A percentile compares a stretch with the other conserved stretches of the same genome.
Conservation (phyloP, 1,140 invertebrate species). For the Acromyrmex heyeri region DNA sequence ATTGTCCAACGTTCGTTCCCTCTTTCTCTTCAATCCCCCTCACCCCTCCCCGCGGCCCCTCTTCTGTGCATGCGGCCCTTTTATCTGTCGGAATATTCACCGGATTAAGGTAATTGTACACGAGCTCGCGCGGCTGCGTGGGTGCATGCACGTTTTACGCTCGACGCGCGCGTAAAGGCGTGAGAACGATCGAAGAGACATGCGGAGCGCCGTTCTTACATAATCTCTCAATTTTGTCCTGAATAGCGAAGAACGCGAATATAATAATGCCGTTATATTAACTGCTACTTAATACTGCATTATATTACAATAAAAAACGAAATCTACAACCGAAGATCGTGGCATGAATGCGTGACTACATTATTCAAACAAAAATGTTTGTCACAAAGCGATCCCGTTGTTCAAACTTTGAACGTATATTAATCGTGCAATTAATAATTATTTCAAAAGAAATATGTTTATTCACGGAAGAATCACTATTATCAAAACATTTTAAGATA, state of each 20-base stretch:
- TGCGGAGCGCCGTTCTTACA: constrained; percentile 38
- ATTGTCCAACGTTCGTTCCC: constrained; percentile 63
- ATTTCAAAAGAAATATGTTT: background rate
- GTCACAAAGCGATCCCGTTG: background rate
- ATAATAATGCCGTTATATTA: constrained; percentile 9
- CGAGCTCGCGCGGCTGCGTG: constrained; percentile 64
- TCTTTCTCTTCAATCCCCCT: background rate
- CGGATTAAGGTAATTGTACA: constrained; percentile 85
- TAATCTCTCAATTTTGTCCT: constrained; percentile 54
- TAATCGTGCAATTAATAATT: constrained; percentile 16
- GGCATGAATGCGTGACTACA: background rate
- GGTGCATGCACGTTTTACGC: constrained; percentile 72
- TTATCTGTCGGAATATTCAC: constrained; percentile 85
- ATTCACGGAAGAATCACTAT: background rate
- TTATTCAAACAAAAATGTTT: constrained; percentile 6
- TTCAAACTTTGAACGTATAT: constrained; percentile 28
- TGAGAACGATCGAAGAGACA: constrained; percentile 76
- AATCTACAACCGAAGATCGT: background rate
- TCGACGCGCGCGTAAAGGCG: constrained; percentile 73
- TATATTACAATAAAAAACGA: background rate
- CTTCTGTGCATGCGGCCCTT: constrained; percentile 68
- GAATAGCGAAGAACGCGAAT: background rate
- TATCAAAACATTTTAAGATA: constrained; percentile 9
- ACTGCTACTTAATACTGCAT: background rate
- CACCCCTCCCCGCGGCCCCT: background rate